Conservation (phyloP, 2,113 vertebrate species). For the Colossoma macropomum region DNA sequence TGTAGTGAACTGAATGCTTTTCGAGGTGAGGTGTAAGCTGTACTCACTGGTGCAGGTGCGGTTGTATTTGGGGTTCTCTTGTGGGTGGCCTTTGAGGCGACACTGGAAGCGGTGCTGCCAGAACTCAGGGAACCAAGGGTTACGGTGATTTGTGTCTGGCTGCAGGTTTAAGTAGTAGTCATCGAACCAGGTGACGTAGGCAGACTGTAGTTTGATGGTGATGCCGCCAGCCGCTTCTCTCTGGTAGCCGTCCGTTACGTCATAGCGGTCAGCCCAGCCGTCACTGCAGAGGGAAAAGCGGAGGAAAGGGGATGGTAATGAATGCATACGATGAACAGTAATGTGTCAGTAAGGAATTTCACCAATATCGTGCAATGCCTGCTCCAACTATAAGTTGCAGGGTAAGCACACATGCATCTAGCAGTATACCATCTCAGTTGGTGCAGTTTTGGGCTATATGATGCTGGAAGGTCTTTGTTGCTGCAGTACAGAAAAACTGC, state of each 20-base stretch:
- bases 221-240: slow-evolving; percentile 94
- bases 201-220: slow-evolving; percentile 97
- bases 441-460: too few species aligned
- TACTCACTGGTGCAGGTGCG: slow-evolving; percentile 93
- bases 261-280: slow-evolving; percentile 97
- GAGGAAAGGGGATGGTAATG: slow-evolving; percentile 5
- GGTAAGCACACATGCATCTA: too few species aligned
- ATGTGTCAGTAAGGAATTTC: background rate
- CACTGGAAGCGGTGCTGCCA: slow-evolving; percentile 98
- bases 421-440: too few species aligned
- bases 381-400: too few species aligned
- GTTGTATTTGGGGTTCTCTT: slow-evolving; percentile 89
- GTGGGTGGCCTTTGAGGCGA: slow-evolving; percentile 85
- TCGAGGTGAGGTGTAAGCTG: background rate
- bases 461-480: too few species aligned
- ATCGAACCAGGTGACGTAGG: slow-evolving; percentile 97
- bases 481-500: too few species aligned
- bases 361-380: background rate
- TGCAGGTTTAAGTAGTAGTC: slow-evolving; percentile 95
- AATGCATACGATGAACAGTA: background rate
- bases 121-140: slow-evolving; percentile 98
- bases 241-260: slow-evolving; percentile 94
- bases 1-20: background rate
- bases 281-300: slow-evolving; percentile 78
- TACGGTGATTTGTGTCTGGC: slow-evolving; percentile 89